Base-by-base conservation (phyloP, 2,797 vertebrate species). In the Eurystomus glaucurus region DNA sequence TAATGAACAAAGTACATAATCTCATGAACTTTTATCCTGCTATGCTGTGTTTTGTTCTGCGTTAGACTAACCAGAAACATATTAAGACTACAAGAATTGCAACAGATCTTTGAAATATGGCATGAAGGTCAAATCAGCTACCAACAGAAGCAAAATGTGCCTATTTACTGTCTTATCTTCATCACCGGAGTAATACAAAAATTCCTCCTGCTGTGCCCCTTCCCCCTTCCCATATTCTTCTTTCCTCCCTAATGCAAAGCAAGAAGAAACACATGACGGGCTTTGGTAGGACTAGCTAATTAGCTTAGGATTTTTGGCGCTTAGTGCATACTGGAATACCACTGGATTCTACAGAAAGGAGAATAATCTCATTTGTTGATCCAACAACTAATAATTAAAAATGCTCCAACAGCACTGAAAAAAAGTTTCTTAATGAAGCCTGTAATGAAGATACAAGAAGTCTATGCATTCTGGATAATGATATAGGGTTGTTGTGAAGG, bases 201-300 rank as follows among this genome's bases (percentile, higher is more conserved):
- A 62, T 69, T 82, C 48, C 10, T 88, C 28, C 33, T 85, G 41
- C 52, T 76, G n/a, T 66, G 70, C 37, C 81, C 62, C 66, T 65
- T 76, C 58, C 74, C 62, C 62, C 83, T 31, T 25, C 33, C 48
- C 18, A 46, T 0, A 0, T 70, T 85, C 22, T 43, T 78, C 41
- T 74, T 93, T 83, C 48, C 61, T 51, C 77, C 60, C 43, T 85
- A 88, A 92, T 68, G 62, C 80, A 84, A 94, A 95, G 57, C 83
- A 94, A 95, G 93, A 77, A 87, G 69, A 82, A 97, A 87, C 96
- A 91, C 93, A 95, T 96, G 95, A 96, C 11, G 2, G 45, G 82
- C 74, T 95, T 90, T 94, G 91, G 79, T 81, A 80, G 69, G 74
- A 85, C 71, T 18, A 84, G 74, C 70, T 94, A 94, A 96, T 93